A percentile compares a stretch with the other conserved stretches of the same genome.
Conservation (phyloP, 2,113 vertebrate species). For the Neogale vison region DNA sequence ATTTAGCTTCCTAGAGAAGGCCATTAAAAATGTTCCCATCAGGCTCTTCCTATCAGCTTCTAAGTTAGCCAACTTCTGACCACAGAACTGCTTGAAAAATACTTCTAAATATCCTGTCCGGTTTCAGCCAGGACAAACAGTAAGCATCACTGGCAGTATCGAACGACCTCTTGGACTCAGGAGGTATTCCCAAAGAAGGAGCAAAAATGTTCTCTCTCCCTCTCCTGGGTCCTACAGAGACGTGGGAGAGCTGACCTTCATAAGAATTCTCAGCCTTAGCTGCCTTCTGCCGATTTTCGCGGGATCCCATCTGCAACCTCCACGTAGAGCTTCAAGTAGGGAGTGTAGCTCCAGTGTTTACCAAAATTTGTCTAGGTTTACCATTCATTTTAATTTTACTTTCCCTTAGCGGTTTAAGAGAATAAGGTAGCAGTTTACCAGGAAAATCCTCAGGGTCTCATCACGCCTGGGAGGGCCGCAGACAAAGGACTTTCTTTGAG, state of each 20-base stretch:
- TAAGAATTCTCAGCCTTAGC: background rate
- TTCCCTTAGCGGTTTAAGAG: too few relatives aligned
- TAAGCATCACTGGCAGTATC: background rate
- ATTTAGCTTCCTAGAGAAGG: background rate
- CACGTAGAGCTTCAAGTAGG: background rate
- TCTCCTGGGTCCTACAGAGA: background rate
- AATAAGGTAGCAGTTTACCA: background rate
- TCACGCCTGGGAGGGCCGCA: background rate
- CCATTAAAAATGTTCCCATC: background rate
- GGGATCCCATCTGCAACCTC: background rate
- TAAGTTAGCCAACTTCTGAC: background rate
- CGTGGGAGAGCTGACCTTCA: background rate
- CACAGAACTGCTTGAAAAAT: background rate
- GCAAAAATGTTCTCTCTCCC: background rate
- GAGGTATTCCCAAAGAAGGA: background rate
- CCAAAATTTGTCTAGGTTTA: background rate
- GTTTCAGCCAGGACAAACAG: background rate
- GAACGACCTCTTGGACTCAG: background rate
- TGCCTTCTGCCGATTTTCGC: background rate
- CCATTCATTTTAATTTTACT: background rate
- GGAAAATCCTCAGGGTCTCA: background rate
- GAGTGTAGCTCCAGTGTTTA: background rate
- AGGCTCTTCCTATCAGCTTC: background rate
- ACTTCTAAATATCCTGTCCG: background rate
- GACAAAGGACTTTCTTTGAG: background rate